These are phyloP conservation scores for Marmota flaviventris DNA, from an alignment of 2,113 vertebrate species.

Conservation along the genomic window DNA sequence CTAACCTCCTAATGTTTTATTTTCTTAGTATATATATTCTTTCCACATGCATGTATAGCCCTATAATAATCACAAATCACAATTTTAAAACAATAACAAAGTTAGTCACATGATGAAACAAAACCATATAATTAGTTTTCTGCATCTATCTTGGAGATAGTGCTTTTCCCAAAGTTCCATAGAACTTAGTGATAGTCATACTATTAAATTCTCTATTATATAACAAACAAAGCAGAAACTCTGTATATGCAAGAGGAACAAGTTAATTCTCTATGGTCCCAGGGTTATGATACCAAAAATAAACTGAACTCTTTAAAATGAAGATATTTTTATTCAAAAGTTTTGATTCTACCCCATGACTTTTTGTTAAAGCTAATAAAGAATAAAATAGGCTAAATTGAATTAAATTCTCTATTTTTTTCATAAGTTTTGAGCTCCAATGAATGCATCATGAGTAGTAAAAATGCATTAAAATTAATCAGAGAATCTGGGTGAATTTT, in stretches of 20 bases:
- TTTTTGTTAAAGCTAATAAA: conserved; percentile 45
- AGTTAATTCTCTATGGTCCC: conserved; percentile 32
- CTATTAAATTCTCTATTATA: neutral
- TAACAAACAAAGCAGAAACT: conserved; percentile 51
- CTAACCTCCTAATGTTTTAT: neutral
- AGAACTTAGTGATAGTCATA: neutral
- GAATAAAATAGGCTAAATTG: conserved; percentile 3
- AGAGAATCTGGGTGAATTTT: neutral
- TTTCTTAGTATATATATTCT: conserved; percentile 19
- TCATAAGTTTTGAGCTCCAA: conserved; percentile 4
- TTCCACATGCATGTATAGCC: neutral
- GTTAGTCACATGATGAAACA: neutral
- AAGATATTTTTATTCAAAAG: conserved; percentile 54
- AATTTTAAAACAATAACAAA: neutral
- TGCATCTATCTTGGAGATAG: neutral
- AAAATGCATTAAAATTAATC: neutral
- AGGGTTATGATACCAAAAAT: neutral
- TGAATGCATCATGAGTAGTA: neutral
- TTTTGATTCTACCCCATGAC: conserved; percentile 17
- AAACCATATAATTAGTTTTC: neutral
- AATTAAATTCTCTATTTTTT: conserved; percentile 18
- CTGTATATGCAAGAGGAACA: conserved; percentile 8
- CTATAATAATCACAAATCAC: conserved; percentile 20
- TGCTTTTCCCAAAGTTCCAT: neutral
- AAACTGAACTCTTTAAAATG: conserved; percentile 49